Evolutionary conservation across 2,797 vertebrate genomes (phyloP).

Genomic region (Spatula clypeata): DNA sequence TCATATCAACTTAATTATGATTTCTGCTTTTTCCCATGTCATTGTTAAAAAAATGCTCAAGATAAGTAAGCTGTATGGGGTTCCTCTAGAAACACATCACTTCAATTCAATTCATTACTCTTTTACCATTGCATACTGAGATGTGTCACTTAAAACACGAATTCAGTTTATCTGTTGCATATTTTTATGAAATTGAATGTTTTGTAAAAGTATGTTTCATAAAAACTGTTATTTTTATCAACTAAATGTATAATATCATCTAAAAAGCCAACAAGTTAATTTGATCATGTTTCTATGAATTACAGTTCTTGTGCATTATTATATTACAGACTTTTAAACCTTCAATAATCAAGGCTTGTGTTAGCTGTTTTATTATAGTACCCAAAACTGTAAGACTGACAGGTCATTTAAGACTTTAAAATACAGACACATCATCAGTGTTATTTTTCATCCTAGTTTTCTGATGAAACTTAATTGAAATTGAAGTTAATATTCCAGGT

Average conservation of each 20-base stretch:
- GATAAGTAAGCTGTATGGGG: not conserved
- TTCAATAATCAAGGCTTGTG: not conserved
- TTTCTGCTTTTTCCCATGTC: not conserved
- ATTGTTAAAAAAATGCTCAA: not conserved
- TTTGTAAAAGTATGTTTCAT: not conserved
- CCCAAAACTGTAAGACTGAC: not conserved
- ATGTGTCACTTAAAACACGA: not conserved
- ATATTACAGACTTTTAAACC: not conserved
- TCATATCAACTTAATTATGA: not conserved
- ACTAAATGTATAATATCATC: not conserved
- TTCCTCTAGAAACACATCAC: not conserved
- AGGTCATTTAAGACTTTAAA: not conserved
- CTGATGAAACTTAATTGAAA: not conserved
- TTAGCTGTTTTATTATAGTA: not conserved
- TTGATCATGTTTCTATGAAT: not conserved
- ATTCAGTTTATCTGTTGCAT: not conserved
- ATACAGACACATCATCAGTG: not conserved
- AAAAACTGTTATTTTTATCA: not conserved
- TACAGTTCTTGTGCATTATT: not conserved
- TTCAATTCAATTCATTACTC: not conserved
- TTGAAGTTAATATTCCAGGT: not conserved
- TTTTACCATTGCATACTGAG: not conserved
- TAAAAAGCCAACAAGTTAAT: not conserved
- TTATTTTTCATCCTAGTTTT: not conserved
- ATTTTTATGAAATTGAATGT: not conserved